Evolutionary conservation across 2,888 invertebrate species (phyloP), one percentile per base, ranked within the genome.

Genomic region (Glomeris marginata): DNA sequence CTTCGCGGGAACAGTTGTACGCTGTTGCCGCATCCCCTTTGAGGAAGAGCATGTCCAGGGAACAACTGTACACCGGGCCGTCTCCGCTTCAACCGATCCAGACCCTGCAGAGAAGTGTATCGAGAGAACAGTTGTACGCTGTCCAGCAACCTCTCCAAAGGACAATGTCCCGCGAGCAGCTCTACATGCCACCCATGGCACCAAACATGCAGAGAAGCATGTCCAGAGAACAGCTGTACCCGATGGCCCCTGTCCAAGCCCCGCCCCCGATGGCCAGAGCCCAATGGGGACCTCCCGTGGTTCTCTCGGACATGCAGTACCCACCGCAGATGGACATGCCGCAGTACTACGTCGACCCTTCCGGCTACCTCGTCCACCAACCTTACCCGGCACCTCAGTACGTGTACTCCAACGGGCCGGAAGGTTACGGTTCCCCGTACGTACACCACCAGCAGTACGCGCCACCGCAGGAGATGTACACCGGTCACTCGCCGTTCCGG

Each of bases 311-410:
- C 1, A 5, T 40, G 28, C 48, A 34, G 15, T 20, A 45, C 13
- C 44, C 42, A 21, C 36, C 33, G 11, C 44, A 37, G 8, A n/a
- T 51, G n/a, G 11, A 15, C 33, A 8, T 35, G 6, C 40, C 48
- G n/a, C 47, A 51, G 20, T 20, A 36, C 2, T 52, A 52, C 43
- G 49, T 52, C n/a, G 49, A 51, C 41, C 52, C 41, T 20, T 40
- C 40, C 37, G 52, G 49, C 10, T 47, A 48, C 22, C 18, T 41
- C 11, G 21, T 45, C 18, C 51, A 45, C 15, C 50, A 53, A 20
- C 52, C 42, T 13, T 35, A 52, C 22, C 28, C 36, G 16, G 15
- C 2, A 11, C 45, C 42, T 16, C 47, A 41, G 22, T 53, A 40
- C 37, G 18, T 51, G 16, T 45, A 44, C 20, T 41, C 35, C 21